These are phyloP conservation scores for Dinoponera quadriceps DNA, from an alignment of 1,140 invertebrate species.

Conservation along the genomic window DNA sequence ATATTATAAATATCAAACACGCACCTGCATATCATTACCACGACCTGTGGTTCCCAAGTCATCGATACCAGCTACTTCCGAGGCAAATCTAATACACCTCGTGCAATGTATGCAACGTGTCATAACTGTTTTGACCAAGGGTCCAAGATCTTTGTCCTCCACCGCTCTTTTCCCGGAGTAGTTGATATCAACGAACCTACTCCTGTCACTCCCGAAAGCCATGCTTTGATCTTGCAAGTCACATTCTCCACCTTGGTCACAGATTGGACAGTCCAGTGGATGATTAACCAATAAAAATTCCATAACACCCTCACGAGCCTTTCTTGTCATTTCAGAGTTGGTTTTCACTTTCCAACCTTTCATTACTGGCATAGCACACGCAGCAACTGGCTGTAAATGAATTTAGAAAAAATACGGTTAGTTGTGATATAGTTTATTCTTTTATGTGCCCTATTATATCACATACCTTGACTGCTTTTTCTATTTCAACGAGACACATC, in stretches of 20 bases:
- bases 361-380: slow-evolving; percentile 99
- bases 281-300: slow-evolving; percentile 99
- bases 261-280: slow-evolving; percentile 99
- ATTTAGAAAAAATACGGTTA: slow-evolving; percentile 14
- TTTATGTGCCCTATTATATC: not conserved
- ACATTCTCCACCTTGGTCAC: slow-evolving; percentile 99
- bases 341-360: slow-evolving; percentile 99
- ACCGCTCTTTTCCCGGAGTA: slow-evolving; percentile 98
- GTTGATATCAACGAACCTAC: slow-evolving; percentile 97
- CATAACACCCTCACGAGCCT: slow-evolving; percentile 99
- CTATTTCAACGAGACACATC: slow-evolving; percentile 99
- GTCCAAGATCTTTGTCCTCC: slow-evolving; percentile 99
- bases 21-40: slow-evolving; percentile 97
- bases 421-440: not conserved
- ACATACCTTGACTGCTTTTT: slow-evolving; percentile 94
- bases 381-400: slow-evolving; percentile 95
- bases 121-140: slow-evolving; percentile 99
- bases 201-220: slow-evolving; percentile 99
- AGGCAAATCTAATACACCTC: slow-evolving; percentile 98
- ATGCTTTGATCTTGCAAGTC: slow-evolving; percentile 99
- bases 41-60: slow-evolving; percentile 98
- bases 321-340: slow-evolving; percentile 97
- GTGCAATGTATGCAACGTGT: slow-evolving; percentile 99
- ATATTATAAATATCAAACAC: slow-evolving; percentile 25
- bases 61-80: slow-evolving; percentile 98